A percentile compares a stretch with the other conserved stretches of the same genome.
These are phyloP conservation scores for Tenthredo notha DNA, from an alignment of 2,888 invertebrate genomes.

Conservation along the genomic window DNA sequence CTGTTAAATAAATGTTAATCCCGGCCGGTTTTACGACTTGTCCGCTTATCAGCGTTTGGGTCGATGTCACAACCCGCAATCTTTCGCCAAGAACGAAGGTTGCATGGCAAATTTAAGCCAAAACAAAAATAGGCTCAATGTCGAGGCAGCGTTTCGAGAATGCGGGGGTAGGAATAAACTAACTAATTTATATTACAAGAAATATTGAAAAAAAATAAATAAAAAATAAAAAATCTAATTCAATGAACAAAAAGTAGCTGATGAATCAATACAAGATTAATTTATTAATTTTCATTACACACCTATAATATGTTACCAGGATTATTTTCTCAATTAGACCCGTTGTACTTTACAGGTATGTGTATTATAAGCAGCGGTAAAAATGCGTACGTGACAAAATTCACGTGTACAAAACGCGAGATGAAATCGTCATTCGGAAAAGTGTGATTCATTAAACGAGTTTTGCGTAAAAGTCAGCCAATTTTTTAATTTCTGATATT, in stretches of 20 bases:
- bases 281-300: not conserved
- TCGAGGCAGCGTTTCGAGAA: not conserved
- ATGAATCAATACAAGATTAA: not conserved
- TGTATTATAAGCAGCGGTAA: not conserved
- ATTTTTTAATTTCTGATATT: not conserved
- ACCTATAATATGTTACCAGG: no score
- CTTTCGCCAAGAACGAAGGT: constrained; percentile 41
- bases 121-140: constrained; percentile 49
- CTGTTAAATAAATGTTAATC: constrained; percentile 48
- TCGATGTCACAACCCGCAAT: constrained; percentile 40
- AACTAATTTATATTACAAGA: not conserved
- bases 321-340: not conserved
- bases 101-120: constrained; percentile 30
- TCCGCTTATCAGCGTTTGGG: constrained; percentile 42
- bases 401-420: not conserved
- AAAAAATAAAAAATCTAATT: not conserved
- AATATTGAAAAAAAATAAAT: no score
- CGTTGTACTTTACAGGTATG: no score
- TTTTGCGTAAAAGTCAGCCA: not conserved
- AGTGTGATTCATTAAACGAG: not conserved
- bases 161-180: not conserved
- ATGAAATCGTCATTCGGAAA: not conserved
- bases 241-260: not conserved
- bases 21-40: constrained; percentile 37
- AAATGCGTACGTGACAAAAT: constrained; percentile 37